Base-by-base conservation (phyloP, 2,797 vertebrate genomes). In the Malurus leucopterus region DNA sequence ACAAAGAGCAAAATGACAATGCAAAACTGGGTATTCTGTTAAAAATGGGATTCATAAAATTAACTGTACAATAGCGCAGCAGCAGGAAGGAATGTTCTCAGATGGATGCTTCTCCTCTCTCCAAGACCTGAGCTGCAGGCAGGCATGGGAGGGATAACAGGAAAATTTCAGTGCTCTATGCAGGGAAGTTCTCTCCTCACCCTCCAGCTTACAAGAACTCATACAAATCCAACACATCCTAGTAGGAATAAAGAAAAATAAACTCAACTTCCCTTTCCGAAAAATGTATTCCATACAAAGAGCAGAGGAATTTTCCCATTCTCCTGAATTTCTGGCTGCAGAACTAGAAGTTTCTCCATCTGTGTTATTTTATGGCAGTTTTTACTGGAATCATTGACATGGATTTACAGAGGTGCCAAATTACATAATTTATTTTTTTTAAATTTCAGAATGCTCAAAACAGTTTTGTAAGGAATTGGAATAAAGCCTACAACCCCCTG, bases 1-100 rank as follows among this genome's bases (percentile, higher is more conserved):
- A 75, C 53, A 85, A 77, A 84, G 61, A 86, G 71, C 57, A 92
- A 83, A 89, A 88, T 51, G 85, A 86, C 91, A 93, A 47, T 34
- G 83, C 87, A 90, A 65, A 95, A 23, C 13, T 12, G 54, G 22
- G 68, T 54, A 51, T 54, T 88, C 63, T 3, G 3, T 61, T 82
- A 79, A 88, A 92, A 91, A 62, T 14, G 38, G 54, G 75, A 88
- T 68, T 88, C n/a, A 46, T 46, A 71, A 88, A 90, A 86, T 91
- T 90, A 92, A 79, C 72, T 62, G 30, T 14, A 79, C 53, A 63
- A 40, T 1, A 75, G 57, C 14, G 2, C 59, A 84, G 86, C 89
- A 88, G 87, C 64, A 91, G 91, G 70, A 34, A 88, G 83, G 49
- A 57, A 50, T 29, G 43, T 30, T 57, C 46, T 78, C n/a, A 90